These are phyloP conservation scores for Ceuthmochares aereus DNA, from an alignment of 2,113 vertebrate genomes.

Conservation along the genomic window DNA sequence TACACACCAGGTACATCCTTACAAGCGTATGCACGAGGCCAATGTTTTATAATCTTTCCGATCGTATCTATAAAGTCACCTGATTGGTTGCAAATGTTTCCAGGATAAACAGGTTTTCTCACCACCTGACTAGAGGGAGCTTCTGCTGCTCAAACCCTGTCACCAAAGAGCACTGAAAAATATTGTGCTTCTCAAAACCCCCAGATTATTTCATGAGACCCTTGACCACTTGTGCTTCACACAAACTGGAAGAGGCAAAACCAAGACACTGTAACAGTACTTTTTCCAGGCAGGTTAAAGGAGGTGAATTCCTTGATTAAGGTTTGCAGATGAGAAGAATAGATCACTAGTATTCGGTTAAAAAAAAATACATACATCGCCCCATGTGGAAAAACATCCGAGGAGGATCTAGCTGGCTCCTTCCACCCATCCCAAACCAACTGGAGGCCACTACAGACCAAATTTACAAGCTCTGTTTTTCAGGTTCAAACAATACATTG, in stretches of 20 bases:
- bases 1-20: rapidly evolving
- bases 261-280: rapidly evolving
- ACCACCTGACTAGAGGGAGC: not conserved
- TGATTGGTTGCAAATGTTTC: not conserved
- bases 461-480: not conserved
- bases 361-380: not conserved
- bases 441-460: not conserved
- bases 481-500: not conserved
- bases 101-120: not conserved
- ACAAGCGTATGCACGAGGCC: rapidly evolving
- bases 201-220: not conserved
- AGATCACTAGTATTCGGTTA: not conserved
- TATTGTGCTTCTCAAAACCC: not conserved
- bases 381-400: not conserved
- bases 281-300: not conserved
- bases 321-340: not conserved
- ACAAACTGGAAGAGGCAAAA: not conserved
- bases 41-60: not conserved
- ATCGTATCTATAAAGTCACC: not conserved
- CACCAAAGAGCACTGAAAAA: not conserved
- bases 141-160: not conserved
- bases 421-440: not conserved
- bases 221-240: not conserved
- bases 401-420: not conserved
- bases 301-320: not conserved